phyloP scores from a whole-genome alignment of 2,888 invertebrate genomes.

The Venustoraphidia nigricollis region DNA sequence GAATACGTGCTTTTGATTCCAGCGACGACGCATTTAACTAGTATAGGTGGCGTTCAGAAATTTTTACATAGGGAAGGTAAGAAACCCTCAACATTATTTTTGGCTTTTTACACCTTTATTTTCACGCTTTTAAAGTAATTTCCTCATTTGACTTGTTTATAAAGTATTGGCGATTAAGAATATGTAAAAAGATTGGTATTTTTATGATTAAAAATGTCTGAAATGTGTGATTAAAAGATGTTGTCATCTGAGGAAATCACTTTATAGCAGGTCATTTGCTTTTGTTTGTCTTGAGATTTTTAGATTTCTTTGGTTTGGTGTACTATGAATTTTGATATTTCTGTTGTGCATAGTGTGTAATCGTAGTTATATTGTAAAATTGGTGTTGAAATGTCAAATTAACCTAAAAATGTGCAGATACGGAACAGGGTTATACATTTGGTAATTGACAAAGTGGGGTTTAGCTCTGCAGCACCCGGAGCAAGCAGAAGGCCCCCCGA shows the following conservation, averaged over 20 bases:
- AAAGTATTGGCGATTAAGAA: not conserved
- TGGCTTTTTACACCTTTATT: constrained; percentile 19
- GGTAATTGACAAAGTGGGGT: too few relatives aligned
- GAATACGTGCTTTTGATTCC: constrained; percentile 31
- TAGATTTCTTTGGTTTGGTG: constrained; percentile 7
- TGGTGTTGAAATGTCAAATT: constrained; percentile 3
- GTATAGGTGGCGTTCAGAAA: constrained; percentile 30
- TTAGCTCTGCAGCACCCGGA: too few relatives aligned
- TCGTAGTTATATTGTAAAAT: not conserved
- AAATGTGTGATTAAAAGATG: constrained; percentile 17
- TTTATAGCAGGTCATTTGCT: constrained; percentile 30
- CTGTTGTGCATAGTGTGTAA: not conserved
- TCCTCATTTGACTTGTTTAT: constrained; percentile 1
- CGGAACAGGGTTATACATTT: too few relatives aligned
- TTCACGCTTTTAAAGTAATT: constrained; percentile 11
- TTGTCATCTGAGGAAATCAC: constrained; percentile 24
- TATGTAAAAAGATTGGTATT: not conserved
- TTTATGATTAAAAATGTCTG: constrained; percentile 9
- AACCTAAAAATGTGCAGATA: constrained; percentile 1
- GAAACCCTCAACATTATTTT: constrained; percentile 27
- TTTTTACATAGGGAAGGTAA: constrained; percentile 29
- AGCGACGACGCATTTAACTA: constrained; percentile 26
- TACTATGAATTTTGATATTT: not conserved
- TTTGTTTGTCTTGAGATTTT: constrained; percentile 22
- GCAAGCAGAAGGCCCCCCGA: too few relatives aligned